Conservation (phyloP, 2,797 vertebrate genomes). For the Coreius guichenoti region DNA sequence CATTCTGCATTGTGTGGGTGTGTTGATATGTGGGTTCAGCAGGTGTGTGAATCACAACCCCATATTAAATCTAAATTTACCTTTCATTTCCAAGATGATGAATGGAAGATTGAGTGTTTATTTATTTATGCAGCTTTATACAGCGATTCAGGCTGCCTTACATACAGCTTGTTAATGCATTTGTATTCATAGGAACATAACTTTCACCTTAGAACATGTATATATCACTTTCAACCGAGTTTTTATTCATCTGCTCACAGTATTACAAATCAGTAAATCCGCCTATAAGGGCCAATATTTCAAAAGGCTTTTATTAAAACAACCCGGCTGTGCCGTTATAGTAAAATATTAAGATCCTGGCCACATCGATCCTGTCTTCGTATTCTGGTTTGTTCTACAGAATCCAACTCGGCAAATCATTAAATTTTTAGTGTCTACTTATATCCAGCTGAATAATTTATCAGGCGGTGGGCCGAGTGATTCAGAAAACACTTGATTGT, state of each 20-base stretch:
- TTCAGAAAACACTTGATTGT: constrained; percentile 62
- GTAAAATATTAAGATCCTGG: constrained; percentile 55
- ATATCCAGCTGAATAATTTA: constrained; percentile 82
- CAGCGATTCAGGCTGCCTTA: constrained; percentile 30
- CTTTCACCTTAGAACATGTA: constrained; percentile 25
- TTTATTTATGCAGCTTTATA: constrained; percentile 45
- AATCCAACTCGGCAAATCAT: constrained; percentile 72
- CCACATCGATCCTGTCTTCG: constrained; percentile 62
- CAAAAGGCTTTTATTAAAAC: constrained; percentile 64
- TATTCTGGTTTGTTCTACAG: constrained; percentile 74
- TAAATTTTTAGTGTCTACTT: constrained; percentile 82
- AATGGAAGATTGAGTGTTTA: constrained; percentile 40
- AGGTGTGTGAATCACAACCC: constrained; percentile 44
- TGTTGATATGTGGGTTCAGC: constrained; percentile 37
- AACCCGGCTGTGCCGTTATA: constrained; percentile 62
- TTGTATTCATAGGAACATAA: constrained; percentile 55
- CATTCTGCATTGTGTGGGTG: constrained; percentile 65
- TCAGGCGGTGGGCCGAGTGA: constrained; percentile 72
- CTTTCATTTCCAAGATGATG: constrained; percentile 45
- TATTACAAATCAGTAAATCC: constrained; percentile 53
- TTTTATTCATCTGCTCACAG: constrained; percentile 55
- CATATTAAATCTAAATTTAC: constrained; percentile 40
- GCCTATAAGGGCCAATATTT: constrained; percentile 48
- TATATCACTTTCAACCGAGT: constrained; percentile 30
- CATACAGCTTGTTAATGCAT: constrained; percentile 25